Base-by-base conservation (phyloP, 2,113 vertebrate species). In the Silurus meridionalis region DNA sequence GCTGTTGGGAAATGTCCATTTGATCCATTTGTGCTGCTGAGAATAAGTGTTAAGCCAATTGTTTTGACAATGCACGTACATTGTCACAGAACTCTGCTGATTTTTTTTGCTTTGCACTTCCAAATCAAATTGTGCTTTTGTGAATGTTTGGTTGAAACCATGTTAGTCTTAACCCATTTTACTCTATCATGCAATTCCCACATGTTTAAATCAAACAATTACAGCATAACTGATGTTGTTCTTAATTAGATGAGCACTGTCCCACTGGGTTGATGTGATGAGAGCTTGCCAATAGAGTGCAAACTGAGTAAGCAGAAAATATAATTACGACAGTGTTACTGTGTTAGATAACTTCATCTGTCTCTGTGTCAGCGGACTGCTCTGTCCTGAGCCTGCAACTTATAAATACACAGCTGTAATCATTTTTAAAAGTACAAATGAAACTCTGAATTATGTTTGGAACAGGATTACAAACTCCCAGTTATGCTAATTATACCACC, bases 241-340 rank as follows among this genome's bases (percentile, higher is more conserved):
- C 37, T 72, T 61, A 86, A 86, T 86, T 67, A 72, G 78, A 86
- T 86, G 85, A 86, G 66, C 5, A 15, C 37, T 81, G 85, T 81
- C 85, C 85, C 85, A 86, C 85, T 72, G 85, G 85, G 78, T 69
- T 86, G 66, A 86, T 72, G 66, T 86, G 85, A 86, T 86, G 85
- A 81, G 85, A 81, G 85, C 66, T 81, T 86, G 85, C 85, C 85
- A 86, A 72, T 81, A 81, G 64, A 86, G 66, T 4, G 53, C 78
- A 86, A 86, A 86, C 78, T 86, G 78, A 86, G 85, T 86, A 86
- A 86, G 85, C 78, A 86, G 64, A 81, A 86, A 86, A 86, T 86
- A 57, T 74, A 57, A 86, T 86, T 86, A 86, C 46, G 13, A 66
- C 61, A 25, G 52, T 78, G 80, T 82, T 81, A 69, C 85, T 81